These are phyloP conservation scores for Clarias gariepinus DNA, from an alignment of 2,113 vertebrate genomes.

Conservation along the genomic window DNA sequence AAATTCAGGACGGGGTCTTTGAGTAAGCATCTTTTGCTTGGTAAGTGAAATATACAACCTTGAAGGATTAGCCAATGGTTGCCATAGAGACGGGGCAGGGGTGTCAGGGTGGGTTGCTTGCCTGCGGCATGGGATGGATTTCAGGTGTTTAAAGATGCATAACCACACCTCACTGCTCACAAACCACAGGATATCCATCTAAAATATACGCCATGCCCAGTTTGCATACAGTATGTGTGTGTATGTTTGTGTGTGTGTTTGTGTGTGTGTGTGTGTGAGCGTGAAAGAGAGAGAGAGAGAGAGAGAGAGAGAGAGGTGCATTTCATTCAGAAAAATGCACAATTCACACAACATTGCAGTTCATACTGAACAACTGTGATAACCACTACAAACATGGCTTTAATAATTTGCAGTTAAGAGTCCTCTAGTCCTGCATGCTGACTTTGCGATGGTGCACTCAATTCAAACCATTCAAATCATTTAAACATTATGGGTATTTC, in stretches of 20 bases:
- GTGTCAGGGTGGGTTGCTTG: conserved; percentile 48
- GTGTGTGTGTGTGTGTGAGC: background rate
- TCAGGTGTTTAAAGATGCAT: conserved; percentile 53
- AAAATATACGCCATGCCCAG: background rate
- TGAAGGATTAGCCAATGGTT: conserved; percentile 38
- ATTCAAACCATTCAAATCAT: background rate
- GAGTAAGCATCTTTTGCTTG: conserved; percentile 38
- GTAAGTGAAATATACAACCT: conserved; percentile 33
- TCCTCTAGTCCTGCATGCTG: background rate
- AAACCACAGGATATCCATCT: conserved; percentile 3
- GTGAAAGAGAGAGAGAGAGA: background rate
- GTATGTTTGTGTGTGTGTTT: background rate
- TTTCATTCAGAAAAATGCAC: conserved; percentile 2
- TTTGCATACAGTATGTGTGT: background rate
- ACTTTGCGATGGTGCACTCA: background rate
- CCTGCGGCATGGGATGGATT: conserved; percentile 44
- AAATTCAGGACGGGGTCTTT: conserved; percentile 12
- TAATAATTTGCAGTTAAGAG: background rate
- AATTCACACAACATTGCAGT: background rate
- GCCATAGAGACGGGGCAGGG: conserved; percentile 49
- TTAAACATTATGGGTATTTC: background rate
- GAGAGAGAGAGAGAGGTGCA: background rate
- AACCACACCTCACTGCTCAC: conserved; percentile 48
- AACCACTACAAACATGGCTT: background rate
- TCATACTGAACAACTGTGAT: background rate